These are phyloP conservation scores for Brachyhypopomus occidentalis DNA, from an alignment of 2,113 vertebrate genomes.

Conservation along the genomic window DNA sequence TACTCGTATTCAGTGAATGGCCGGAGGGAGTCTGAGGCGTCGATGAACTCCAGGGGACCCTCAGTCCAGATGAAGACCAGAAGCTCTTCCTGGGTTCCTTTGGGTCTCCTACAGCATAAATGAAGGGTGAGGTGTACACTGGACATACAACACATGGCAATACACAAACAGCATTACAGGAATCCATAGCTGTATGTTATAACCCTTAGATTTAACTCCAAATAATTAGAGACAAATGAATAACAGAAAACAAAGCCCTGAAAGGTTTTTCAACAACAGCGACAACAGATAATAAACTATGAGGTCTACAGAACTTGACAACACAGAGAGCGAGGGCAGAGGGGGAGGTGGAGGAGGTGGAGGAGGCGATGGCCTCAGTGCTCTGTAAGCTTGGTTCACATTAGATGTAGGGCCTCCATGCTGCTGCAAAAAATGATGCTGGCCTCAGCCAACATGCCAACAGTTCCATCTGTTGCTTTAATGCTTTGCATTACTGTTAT, in stretches of 20 bases:
- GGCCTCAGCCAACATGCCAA: slow-evolving; percentile 40
- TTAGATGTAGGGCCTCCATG: slow-evolving; percentile 50
- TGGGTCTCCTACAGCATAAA: slow-evolving; percentile 72
- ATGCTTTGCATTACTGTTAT: too few relatives aligned
- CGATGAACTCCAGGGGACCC: slow-evolving; percentile 82
- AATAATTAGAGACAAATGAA: not conserved
- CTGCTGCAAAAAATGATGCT: slow-evolving; percentile 62
- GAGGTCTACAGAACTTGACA: too few relatives aligned
- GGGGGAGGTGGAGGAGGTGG: slow-evolving; percentile 12
- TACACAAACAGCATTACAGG: not conserved
- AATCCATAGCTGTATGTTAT: not conserved
- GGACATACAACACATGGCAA: not conserved
- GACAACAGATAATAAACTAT: too few relatives aligned
- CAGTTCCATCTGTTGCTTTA: too few relatives aligned
- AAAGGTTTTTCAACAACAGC: too few relatives aligned
- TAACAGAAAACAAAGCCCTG: not conserved
- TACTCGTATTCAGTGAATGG: slow-evolving; percentile 87
- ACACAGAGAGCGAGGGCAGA: slow-evolving; percentile 18
- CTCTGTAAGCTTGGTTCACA: slow-evolving; percentile 48
- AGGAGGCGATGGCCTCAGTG: slow-evolving; percentile 12
- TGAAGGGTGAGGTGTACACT: not conserved
- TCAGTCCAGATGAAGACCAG: slow-evolving; percentile 83
- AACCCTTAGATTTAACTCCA: not conserved
- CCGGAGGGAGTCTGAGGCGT: slow-evolving; percentile 73
- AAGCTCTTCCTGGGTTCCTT: slow-evolving; percentile 75